Conservation (phyloP, 2,797 vertebrate species). For the Anomalospiza imberbis region DNA sequence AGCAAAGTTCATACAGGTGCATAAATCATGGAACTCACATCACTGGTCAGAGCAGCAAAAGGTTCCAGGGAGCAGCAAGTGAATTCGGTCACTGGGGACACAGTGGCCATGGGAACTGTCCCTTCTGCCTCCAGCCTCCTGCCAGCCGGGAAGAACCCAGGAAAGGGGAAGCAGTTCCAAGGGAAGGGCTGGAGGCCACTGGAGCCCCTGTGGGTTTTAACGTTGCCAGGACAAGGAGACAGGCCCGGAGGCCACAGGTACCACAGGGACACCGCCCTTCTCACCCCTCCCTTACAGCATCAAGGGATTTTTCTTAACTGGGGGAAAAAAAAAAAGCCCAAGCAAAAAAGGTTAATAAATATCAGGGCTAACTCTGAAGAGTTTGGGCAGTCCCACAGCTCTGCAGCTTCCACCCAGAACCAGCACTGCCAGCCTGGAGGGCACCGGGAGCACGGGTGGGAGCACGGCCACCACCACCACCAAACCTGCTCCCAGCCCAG, state of each 20-base stretch:
- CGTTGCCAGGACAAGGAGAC: fast-evolving
- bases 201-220: not conserved
- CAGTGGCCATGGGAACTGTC: not conserved
- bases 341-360: not conserved
- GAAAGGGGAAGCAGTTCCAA: fast-evolving
- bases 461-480: not conserved
- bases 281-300: not conserved
- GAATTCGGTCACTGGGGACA: not conserved
- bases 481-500: not conserved
- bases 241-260: fast-evolving
- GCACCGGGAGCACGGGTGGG: fast-evolving
- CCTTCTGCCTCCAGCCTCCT: fast-evolving
- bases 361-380: not conserved
- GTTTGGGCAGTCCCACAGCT: fast-evolving
- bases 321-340: not conserved
- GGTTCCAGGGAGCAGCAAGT: slow-evolving; percentile 65
- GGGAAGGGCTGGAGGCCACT: not conserved
- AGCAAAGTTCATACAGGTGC: slow-evolving; percentile 81
- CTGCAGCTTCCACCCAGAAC: not conserved
- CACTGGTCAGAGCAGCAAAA: slow-evolving; percentile 56
- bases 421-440: not conserved
- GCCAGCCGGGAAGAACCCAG: fast-evolving
- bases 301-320: not conserved
- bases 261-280: not conserved
- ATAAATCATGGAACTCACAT: slow-evolving; percentile 67